phyloP scores from a whole-genome alignment of 2,797 vertebrate genomes.

The Notoglanidium macrostoma region DNA sequence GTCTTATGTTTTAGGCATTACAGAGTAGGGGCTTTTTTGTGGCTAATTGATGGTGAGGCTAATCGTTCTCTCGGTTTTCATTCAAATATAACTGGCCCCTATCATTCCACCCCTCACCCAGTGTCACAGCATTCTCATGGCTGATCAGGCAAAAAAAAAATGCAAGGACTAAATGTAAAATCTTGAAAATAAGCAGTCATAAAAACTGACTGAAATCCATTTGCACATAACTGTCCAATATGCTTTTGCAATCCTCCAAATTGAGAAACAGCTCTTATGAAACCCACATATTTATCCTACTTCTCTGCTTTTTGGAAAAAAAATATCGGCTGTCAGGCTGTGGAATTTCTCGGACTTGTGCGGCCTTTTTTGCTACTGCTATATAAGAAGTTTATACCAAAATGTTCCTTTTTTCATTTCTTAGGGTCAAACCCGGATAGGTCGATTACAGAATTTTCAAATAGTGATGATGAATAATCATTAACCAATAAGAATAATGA shows the following conservation, averaged over 20 bases:
- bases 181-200: constrained; percentile 6
- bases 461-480: background rate
- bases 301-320: background rate
- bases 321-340: background rate
- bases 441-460: background rate
- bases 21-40: constrained; percentile 34
- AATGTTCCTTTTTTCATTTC: background rate
- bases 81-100: constrained; percentile 44
- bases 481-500: background rate
- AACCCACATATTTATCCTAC: constrained; percentile 4
- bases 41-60: constrained; percentile 50
- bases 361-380: background rate
- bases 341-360: background rate
- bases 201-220: constrained; percentile 6
- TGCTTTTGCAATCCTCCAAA: constrained; percentile 2
- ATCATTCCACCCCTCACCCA: constrained; percentile 20
- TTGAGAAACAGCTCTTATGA: constrained; percentile 14
- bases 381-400: background rate
- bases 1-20: constrained; percentile 42
- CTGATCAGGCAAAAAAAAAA: constrained; percentile 12
- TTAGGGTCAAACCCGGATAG: background rate
- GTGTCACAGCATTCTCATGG: constrained; percentile 34
- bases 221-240: background rate
- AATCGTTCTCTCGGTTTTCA: constrained; percentile 46
- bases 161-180: background rate